phyloP scores from a whole-genome alignment of 2,113 vertebrate species.

The Gopherus flavomarginatus region DNA sequence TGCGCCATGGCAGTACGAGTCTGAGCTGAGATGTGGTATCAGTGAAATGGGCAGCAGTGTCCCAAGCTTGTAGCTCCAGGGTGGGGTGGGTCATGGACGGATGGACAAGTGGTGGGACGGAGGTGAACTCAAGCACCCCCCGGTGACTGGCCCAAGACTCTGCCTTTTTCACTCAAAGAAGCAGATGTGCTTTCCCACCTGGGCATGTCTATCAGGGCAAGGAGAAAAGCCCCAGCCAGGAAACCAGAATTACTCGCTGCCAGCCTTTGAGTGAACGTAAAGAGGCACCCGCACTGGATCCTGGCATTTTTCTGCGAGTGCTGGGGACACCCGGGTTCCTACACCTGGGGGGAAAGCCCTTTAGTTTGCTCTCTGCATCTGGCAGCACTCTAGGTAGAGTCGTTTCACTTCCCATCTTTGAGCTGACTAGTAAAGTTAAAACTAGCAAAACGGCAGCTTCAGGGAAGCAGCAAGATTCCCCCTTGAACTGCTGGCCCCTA shows the following conservation, averaged over 20 bases:
- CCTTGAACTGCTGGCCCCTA: not conserved
- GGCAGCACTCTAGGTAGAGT: not conserved
- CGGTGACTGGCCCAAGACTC: not conserved
- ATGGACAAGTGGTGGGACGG: not conserved
- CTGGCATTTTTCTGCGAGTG: accelerated
- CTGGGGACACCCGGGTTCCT: no score
- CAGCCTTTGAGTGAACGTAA: not conserved
- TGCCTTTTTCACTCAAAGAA: not conserved
- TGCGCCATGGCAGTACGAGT: not conserved
- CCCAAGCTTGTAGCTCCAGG: not conserved
- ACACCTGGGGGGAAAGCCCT: not conserved
- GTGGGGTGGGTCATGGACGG: not conserved
- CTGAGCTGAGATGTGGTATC: not conserved
- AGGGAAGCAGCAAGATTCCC: not conserved
- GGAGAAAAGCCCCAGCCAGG: not conserved
- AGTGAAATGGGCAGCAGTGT: accelerated
- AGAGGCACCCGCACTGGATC: accelerated
- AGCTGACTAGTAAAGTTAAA: not conserved
- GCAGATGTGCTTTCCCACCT: not conserved
- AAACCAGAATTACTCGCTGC: not conserved
- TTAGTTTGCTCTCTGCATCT: not conserved
- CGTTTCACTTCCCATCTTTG: not conserved
- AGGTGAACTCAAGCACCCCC: not conserved
- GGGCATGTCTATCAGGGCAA: not conserved
- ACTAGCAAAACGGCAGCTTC: not conserved